A percentile compares a stretch with the other conserved stretches of the same genome.
Evolutionary conservation across 2,888 invertebrate species (phyloP).

Genomic region (Megalurothrips usitatus): DNA sequence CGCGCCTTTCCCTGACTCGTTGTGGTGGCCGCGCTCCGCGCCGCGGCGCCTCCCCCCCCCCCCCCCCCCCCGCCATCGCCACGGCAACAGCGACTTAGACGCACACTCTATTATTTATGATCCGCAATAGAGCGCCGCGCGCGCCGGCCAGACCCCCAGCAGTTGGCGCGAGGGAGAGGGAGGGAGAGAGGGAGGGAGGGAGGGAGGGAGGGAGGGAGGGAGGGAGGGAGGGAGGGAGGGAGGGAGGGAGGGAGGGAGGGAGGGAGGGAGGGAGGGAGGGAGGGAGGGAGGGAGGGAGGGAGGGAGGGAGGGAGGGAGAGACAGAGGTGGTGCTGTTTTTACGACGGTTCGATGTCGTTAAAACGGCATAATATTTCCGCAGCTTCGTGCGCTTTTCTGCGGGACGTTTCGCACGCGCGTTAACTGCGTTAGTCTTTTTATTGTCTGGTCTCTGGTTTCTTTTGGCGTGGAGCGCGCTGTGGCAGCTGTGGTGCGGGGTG

Average conservation of each 20-base stretch:
- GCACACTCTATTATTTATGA: neutral
- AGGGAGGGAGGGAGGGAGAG: neutral
- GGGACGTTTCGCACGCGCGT: too few species aligned
- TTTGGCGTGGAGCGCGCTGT: too few species aligned
- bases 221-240: neutral
- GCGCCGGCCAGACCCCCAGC: neutral
- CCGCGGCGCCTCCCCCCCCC: neutral
- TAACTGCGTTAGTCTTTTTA: too few species aligned
- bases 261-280: slow-evolving; percentile 12
- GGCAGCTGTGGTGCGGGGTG: too few species aligned
- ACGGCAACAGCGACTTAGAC: neutral
- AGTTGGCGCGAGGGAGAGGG: neutral
- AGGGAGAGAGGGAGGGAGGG: neutral
- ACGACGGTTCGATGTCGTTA: too few species aligned
- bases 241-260: slow-evolving; percentile 18
- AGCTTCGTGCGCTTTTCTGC: too few species aligned
- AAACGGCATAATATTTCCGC: too few species aligned
- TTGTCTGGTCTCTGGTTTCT: too few species aligned
- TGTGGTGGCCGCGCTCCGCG: too few species aligned
- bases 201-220: neutral
- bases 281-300: neutral
- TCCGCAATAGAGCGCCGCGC: neutral
- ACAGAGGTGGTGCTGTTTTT: too few species aligned
- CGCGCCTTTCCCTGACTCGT: too few species aligned
- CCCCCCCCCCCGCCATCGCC: neutral